A percentile compares a stretch with the other conserved stretches of the same genome.
phyloP scores from a whole-genome alignment of 2,113 vertebrate species.

The Cottus gobio region DNA sequence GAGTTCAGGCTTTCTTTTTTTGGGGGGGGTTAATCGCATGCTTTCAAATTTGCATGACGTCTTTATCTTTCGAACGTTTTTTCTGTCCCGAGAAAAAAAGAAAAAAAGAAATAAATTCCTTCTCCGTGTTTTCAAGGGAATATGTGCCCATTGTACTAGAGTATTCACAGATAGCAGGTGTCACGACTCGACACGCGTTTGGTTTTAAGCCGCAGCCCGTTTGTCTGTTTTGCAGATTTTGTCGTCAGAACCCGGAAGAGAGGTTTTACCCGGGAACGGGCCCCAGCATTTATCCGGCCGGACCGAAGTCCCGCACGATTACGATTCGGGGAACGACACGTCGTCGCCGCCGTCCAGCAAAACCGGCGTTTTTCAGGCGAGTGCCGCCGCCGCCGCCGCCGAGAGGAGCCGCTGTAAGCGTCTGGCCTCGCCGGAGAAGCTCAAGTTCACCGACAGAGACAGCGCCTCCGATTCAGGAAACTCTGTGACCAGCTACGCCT shows the following conservation, averaged over 20 bases:
- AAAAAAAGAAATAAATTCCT: constrained; percentile 33
- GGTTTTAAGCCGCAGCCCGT: constrained; percentile 68
- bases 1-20: constrained; percentile 65
- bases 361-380: constrained; percentile 86
- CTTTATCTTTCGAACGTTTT: constrained; percentile 75
- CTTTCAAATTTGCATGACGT: constrained; percentile 86
- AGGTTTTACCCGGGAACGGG: constrained; percentile 87
- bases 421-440: constrained; percentile 81
- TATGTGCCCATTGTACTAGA: constrained; percentile 77
- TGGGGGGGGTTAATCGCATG: constrained; percentile 79
- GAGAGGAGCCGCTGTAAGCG: constrained; percentile 71
- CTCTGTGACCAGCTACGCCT: constrained; percentile 94
- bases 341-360: constrained; percentile 94
- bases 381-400: constrained; percentile 80
- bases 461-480: constrained; percentile 96
- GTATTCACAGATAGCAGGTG: constrained; percentile 84
- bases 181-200: constrained; percentile 10
- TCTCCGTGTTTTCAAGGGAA: constrained; percentile 79
- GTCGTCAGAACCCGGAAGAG: constrained; percentile 84
- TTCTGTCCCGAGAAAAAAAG: constrained; percentile 70
- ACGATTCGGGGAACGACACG: constrained; percentile 97
- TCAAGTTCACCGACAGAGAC: constrained; percentile 85
- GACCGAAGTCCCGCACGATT: constrained; percentile 88
- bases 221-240: constrained; percentile 95
- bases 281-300: constrained; percentile 79